These are phyloP conservation scores for Percina caprodes DNA, from an alignment of 2,113 vertebrate species.

Conservation along the genomic window DNA sequence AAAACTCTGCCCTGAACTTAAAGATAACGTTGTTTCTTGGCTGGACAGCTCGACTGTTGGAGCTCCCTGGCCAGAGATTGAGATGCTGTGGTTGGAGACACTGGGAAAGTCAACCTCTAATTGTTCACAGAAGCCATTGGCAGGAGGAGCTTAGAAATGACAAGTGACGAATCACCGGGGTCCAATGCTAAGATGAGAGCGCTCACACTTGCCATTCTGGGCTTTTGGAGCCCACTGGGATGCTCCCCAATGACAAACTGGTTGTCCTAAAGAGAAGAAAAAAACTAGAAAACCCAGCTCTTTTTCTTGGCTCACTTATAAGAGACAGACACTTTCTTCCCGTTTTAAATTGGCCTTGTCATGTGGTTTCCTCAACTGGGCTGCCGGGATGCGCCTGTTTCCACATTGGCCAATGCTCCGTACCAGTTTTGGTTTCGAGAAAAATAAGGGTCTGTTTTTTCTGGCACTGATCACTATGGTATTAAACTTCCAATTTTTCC, in stretches of 20 bases:
- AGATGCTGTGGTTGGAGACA: constrained; percentile 78
- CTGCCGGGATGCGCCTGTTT: constrained; percentile 74
- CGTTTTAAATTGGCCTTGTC: constrained; percentile 81
- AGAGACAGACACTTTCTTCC: constrained; percentile 78
- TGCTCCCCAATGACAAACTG: constrained; percentile 75
- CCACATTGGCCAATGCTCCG: constrained; percentile 66
- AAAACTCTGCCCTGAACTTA: constrained; percentile 38
- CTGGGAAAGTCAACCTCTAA: constrained; percentile 83
- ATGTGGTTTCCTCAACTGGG: constrained; percentile 80
- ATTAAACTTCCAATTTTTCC: constrained; percentile 67
- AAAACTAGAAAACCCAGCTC: constrained; percentile 61
- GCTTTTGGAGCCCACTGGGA: constrained; percentile 62
- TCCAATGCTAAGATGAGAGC: constrained; percentile 59
- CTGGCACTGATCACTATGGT: constrained; percentile 68
- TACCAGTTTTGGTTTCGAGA: constrained; percentile 66
- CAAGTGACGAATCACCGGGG: constrained; percentile 72
- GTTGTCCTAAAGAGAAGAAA: constrained; percentile 47
- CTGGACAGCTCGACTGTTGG: constrained; percentile 30
- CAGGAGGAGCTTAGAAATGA: constrained; percentile 71
- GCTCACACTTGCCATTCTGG: constrained; percentile 56
- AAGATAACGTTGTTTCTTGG: constrained; percentile 58
- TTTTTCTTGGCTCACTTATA: constrained; percentile 69
- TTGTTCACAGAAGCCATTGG: constrained; percentile 84
- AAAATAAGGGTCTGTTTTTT: constrained; percentile 74
- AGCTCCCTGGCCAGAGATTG: constrained; percentile 62